Evolutionary conservation across 2,888 invertebrate species (phyloP).

Genomic region (Aporophyla lueneburgensis): DNA sequence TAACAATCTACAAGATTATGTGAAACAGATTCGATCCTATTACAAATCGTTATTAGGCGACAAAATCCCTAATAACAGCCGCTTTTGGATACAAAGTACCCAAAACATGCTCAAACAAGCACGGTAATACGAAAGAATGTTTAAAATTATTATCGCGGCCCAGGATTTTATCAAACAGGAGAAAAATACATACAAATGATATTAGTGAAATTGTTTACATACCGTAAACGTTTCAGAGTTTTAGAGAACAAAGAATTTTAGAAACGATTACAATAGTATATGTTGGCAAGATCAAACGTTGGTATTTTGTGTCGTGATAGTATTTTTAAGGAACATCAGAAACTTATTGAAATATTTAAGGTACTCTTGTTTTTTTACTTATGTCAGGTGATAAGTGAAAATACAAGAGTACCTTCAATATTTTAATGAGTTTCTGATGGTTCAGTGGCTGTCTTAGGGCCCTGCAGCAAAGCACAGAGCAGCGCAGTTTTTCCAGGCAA

Average conservation of each 20-base stretch:
- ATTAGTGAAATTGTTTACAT: constrained; percentile 39
- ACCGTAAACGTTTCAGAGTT: not conserved
- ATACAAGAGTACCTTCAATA: no score
- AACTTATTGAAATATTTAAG: not conserved
- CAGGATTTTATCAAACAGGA: constrained; percentile 25
- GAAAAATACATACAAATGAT: constrained; percentile 40
- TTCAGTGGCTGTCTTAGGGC: not conserved
- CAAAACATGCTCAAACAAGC: constrained; percentile 35
- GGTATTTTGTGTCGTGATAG: not conserved
- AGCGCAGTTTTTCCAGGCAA: not conserved
- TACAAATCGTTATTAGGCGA: constrained; percentile 41
- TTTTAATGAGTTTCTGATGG: no score
- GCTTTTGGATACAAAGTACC: constrained; percentile 36
- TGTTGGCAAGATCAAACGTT: constrained; percentile 27
- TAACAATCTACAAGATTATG: constrained; percentile 6
- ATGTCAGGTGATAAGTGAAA: no score
- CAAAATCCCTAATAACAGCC: constrained; percentile 42
- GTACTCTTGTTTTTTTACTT: not conserved
- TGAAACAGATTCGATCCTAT: constrained; percentile 20
- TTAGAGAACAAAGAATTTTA: constrained; percentile 27
- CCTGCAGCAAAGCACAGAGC: not conserved
- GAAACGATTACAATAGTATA: constrained; percentile 9
- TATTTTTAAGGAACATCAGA: not conserved
- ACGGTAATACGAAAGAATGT: constrained; percentile 34
- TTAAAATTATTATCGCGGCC: constrained; percentile 43